These are phyloP conservation scores for Callosobruchus maculatus DNA, from an alignment of 2,888 invertebrate species.

Conservation along the genomic window DNA sequence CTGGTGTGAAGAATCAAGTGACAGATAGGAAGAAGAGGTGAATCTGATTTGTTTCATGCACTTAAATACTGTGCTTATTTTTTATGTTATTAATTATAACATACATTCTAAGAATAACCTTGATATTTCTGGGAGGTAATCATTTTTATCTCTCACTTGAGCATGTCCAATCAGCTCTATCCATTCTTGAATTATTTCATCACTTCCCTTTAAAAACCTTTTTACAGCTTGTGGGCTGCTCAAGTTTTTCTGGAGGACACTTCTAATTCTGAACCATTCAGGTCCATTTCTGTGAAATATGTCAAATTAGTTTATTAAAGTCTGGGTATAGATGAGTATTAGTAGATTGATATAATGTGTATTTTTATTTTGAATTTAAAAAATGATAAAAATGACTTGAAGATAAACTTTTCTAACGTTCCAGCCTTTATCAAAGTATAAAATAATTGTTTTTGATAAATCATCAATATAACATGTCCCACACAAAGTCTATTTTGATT, in stretches of 20 bases:
- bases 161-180: constrained; percentile 50
- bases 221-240: constrained; percentile 70
- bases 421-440: too few relatives aligned
- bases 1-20: too few relatives aligned
- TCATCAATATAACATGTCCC: too few relatives aligned
- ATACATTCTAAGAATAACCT: constrained; percentile 77
- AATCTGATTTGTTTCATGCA: too few relatives aligned
- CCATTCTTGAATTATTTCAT: constrained; percentile 65
- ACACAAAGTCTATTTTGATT: too few relatives aligned
- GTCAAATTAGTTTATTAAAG: neutral
- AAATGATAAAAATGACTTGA: too few relatives aligned
- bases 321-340: too few relatives aligned
- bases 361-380: too few relatives aligned
- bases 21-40: too few relatives aligned
- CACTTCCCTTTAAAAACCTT: constrained; percentile 61
- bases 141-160: constrained; percentile 43
- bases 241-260: constrained; percentile 74
- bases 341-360: too few relatives aligned
- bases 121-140: constrained; percentile 68
- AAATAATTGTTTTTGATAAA: too few relatives aligned
- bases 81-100: constrained; percentile 5
- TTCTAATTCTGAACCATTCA: constrained; percentile 78
- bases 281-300: constrained; percentile 66
- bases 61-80: neutral
- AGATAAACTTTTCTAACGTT: too few relatives aligned